Percentiles rank a stretch among this genome's conserved stretches.
Evolutionary conservation across 2,888 invertebrate species (phyloP).

Genomic region (Watsonalla binaria): DNA sequence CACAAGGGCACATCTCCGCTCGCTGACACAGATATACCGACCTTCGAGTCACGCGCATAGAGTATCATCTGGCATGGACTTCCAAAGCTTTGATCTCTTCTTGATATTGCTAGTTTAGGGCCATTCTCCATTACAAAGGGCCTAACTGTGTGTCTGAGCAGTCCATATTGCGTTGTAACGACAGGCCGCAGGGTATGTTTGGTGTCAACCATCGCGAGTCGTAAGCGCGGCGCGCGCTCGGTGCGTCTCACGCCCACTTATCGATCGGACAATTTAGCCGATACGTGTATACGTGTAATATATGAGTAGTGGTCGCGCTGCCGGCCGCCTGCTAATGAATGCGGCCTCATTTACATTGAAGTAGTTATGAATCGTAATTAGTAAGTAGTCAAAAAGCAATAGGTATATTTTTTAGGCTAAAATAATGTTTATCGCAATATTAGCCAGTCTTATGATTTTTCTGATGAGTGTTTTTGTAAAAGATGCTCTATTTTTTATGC

Average conservation of each 20-base stretch:
- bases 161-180: neutral
- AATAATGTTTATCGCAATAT: too few species aligned
- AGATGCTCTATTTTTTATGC: too few species aligned
- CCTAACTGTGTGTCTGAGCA: slow-evolving; percentile 10
- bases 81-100: slow-evolving; percentile 7
- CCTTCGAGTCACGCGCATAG: slow-evolving; percentile 3
- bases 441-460: too few species aligned
- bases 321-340: slow-evolving; percentile 39
- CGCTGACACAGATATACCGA: neutral
- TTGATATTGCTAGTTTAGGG: slow-evolving; percentile 3
- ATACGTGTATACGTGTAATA: slow-evolving; percentile 60
- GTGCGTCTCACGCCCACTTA: slow-evolving; percentile 63
- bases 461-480: too few species aligned
- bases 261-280: slow-evolving; percentile 64
- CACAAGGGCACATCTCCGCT: slow-evolving; percentile 3
- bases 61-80: slow-evolving; percentile 5
- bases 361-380: too few species aligned
- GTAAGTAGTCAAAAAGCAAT: too few species aligned
- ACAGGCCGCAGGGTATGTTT: slow-evolving; percentile 8
- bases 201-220: neutral
- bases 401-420: too few species aligned
- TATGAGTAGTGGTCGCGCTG: slow-evolving; percentile 41
- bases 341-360: slow-evolving; percentile 7
- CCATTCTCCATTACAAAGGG: slow-evolving; percentile 7
- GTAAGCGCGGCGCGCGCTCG: slow-evolving; percentile 7